Evolutionary conservation across 1,140 invertebrate genomes (phyloP).

Genomic region (Eueides isabella): DNA sequence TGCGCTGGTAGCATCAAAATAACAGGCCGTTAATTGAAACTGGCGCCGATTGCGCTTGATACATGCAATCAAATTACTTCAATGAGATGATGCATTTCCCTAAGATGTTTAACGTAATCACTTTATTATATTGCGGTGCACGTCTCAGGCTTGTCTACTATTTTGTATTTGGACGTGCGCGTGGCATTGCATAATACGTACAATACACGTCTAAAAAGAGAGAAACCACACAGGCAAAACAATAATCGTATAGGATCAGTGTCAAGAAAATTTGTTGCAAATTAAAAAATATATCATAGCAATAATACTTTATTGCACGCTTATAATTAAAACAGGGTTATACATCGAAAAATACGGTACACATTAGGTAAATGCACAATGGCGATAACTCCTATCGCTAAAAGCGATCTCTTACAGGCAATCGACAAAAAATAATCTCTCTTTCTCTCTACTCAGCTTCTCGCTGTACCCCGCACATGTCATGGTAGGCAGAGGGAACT

Average conservation of each 20-base stretch:
- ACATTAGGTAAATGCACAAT: no score
- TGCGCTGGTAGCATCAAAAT: constrained; percentile 65
- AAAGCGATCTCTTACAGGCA: no score
- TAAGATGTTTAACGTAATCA: constrained; percentile 39
- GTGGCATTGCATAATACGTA: constrained; percentile 19
- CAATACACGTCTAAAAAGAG: neutral
- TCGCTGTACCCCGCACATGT: no score
- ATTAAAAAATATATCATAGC: no score
- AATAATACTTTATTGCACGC: no score
- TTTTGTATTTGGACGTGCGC: neutral
- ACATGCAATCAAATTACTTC: constrained; percentile 59
- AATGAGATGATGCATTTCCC: constrained; percentile 51
- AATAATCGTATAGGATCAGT: neutral
- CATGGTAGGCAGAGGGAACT: no score
- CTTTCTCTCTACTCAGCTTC: no score
- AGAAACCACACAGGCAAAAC: neutral
- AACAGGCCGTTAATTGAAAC: constrained; percentile 66
- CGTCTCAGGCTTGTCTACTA: constrained; percentile 32
- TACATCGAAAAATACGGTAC: no score
- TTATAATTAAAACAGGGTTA: no score
- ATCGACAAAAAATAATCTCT: no score
- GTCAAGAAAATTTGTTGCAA: neutral
- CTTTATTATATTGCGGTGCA: constrained; percentile 27
- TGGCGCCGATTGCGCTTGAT: constrained; percentile 60
- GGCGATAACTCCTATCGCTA: no score